These are phyloP conservation scores for Patagioenas fasciata DNA, from an alignment of 2,113 vertebrate species.

Conservation along the genomic window DNA sequence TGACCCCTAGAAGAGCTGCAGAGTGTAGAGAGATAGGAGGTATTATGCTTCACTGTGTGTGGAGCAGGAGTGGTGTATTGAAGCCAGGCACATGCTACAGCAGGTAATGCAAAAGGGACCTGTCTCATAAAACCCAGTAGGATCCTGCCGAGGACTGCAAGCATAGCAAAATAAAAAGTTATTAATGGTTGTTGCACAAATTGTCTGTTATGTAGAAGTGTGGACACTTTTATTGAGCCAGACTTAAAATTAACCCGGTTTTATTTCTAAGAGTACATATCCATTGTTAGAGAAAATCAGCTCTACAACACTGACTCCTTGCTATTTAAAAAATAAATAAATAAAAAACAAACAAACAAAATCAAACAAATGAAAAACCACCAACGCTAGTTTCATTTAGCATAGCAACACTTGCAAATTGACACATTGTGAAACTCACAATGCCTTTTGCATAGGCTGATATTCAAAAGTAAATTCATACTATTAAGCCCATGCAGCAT, in stretches of 20 bases:
- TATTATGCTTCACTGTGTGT: neutral
- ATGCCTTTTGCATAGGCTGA: rapidly evolving
- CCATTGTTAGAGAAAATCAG: neutral
- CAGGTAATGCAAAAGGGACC: neutral
- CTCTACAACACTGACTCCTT: neutral
- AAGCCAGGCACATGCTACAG: neutral
- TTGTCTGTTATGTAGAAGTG: neutral
- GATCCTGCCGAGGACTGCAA: neutral
- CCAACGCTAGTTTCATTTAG: neutral
- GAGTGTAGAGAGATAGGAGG: neutral
- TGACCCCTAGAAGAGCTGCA: neutral
- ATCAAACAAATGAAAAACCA: too few relatives aligned
- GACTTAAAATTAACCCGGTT: neutral
- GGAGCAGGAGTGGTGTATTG: neutral
- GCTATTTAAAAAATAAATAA: neutral
- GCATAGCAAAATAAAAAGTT: neutral
- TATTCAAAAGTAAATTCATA: neutral
- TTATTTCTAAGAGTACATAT: neutral
- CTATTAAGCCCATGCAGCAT: neutral
- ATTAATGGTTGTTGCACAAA: neutral
- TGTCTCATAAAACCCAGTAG: neutral
- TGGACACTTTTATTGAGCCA: neutral
- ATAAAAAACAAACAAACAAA: too few relatives aligned
- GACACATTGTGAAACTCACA: neutral
- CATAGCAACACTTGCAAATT: neutral